phyloP scores from a whole-genome alignment of 2,888 invertebrate genomes.

The Pyrrhosoma nymphula region DNA sequence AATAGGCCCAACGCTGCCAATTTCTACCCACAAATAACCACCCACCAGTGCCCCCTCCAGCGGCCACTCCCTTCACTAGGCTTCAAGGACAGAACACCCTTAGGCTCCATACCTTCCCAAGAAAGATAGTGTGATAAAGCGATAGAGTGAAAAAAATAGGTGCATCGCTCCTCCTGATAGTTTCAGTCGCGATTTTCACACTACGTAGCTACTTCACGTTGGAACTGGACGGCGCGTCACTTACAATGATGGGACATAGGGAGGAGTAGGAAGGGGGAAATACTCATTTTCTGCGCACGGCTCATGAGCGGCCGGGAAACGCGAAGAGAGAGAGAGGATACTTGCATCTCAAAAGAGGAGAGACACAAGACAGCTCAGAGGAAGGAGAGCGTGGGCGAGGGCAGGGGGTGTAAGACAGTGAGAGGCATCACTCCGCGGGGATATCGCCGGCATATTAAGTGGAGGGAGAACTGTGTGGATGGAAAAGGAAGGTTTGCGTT shows the following conservation, averaged over 20 bases:
- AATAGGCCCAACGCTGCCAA: no score
- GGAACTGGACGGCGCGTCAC: background rate
- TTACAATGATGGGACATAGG: background rate
- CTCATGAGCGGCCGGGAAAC: no score
- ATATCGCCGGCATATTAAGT: background rate
- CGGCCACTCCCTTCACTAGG: no score
- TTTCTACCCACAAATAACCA: no score
- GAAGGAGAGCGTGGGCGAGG: background rate
- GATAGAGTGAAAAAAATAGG: background rate
- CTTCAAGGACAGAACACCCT: background rate
- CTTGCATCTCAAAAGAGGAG: background rate
- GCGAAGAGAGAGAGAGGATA: background rate
- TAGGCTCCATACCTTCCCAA: background rate
- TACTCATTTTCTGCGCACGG: slow-evolving; percentile 2
- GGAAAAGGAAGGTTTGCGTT: background rate
- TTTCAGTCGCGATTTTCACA: background rate
- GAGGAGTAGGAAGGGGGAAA: background rate
- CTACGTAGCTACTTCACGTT: background rate
- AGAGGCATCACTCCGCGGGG: background rate
- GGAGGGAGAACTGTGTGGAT: background rate
- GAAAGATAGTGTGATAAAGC: no score
- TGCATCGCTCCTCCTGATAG: background rate
- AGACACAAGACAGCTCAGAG: background rate
- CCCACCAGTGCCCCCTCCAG: no score
- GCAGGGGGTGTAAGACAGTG: background rate